Evolutionary conservation across 1,140 invertebrate genomes (phyloP).

Genomic region (Drosophila aff.): DNA sequence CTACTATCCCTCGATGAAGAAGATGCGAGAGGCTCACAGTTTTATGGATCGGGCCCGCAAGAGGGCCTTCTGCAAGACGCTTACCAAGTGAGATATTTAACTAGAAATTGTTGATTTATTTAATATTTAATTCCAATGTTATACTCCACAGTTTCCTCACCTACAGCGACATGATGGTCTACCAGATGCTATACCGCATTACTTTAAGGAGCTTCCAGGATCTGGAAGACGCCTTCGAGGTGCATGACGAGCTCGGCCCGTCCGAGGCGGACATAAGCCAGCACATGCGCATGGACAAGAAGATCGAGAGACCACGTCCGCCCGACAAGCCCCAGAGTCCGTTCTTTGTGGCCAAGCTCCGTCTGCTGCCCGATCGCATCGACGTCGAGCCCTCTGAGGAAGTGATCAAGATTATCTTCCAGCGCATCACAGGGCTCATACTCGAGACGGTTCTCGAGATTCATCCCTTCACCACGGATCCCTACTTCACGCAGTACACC

Average conservation of each 20-base stretch:
- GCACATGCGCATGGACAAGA: slow-evolving; percentile 45
- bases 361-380: slow-evolving; percentile 78
- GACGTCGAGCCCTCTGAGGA: slow-evolving; percentile 84
- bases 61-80: slow-evolving; percentile 89
- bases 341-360: slow-evolving; percentile 75
- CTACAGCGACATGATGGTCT: slow-evolving; percentile 71
- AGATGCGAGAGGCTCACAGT: slow-evolving; percentile 89
- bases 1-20: slow-evolving; percentile 86
- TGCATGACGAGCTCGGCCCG: slow-evolving; percentile 65
- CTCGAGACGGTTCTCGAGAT: slow-evolving; percentile 83
- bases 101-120: not conserved
- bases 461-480: slow-evolving; percentile 69
- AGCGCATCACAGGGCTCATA: slow-evolving; percentile 83
- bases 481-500: slow-evolving; percentile 75
- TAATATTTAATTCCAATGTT: not conserved
- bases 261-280: slow-evolving; percentile 44
- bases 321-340: slow-evolving; percentile 65
- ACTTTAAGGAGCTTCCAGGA: slow-evolving; percentile 67
- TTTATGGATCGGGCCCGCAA: slow-evolving; percentile 94
- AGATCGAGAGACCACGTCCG: slow-evolving; percentile 61
- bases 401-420: slow-evolving; percentile 75
- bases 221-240: slow-evolving; percentile 54
- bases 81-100: slow-evolving; percentile 87
- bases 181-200: slow-evolving; percentile 69
- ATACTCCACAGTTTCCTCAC: slow-evolving; percentile 58